Conservation (phyloP, 2,797 vertebrate genomes). For the Pangasius larnaudii region DNA sequence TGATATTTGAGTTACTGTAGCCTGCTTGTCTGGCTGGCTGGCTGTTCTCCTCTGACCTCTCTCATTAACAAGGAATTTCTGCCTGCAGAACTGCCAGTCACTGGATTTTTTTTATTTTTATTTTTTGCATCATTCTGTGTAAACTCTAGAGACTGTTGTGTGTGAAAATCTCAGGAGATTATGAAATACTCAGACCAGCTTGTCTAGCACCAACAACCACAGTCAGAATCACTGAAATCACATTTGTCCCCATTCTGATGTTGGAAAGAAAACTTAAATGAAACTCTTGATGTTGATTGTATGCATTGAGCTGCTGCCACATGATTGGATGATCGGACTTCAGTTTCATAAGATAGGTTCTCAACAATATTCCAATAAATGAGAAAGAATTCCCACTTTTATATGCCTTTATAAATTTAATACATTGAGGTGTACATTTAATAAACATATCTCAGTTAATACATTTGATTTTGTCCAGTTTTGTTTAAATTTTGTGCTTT, state of each 20-base stretch:
- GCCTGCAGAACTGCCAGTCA: too few relatives aligned
- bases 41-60: too few relatives aligned
- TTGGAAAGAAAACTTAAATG: neutral
- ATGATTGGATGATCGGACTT: neutral
- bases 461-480: neutral
- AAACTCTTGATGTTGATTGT: neutral
- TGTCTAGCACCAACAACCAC: neutral
- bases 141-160: neutral
- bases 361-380: neutral
- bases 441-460: neutral
- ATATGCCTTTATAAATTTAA: neutral
- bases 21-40: too few relatives aligned
- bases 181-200: too few relatives aligned
- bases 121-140: too few relatives aligned
- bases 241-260: neutral
- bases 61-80: too few relatives aligned
- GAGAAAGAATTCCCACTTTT: neutral
- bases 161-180: neutral
- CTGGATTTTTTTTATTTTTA: too few relatives aligned
- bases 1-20: neutral
- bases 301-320: neutral
- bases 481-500: neutral
- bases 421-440: neutral
- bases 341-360: neutral
- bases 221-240: neutral